Evolutionary conservation across 23 tunicate species (phyloP).

Genomic region (Oikopleura albicans): DNA sequence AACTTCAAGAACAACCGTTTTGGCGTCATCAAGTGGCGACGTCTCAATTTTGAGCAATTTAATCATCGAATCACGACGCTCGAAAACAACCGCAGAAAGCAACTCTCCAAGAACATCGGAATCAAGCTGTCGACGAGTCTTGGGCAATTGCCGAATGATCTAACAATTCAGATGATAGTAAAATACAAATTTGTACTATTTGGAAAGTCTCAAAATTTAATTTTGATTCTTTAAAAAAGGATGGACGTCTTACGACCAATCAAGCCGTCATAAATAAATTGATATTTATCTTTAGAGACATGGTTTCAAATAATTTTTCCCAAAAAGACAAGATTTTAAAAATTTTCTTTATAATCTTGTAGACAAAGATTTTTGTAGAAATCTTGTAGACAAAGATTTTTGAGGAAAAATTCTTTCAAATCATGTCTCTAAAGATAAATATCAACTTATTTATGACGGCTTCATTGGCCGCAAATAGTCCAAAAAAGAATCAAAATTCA

Average conservation of each 20-base stretch:
- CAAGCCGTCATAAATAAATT: background rate
- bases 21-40: background rate
- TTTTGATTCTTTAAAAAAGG: background rate
- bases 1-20: constrained; percentile 21
- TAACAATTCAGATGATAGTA: background rate
- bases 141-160: background rate
- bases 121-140: background rate
- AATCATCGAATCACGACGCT: background rate
- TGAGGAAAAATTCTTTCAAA: too few species aligned
- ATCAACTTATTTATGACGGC: background rate
- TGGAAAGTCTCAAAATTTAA: too few species aligned
- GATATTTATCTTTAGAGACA: background rate
- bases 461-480: background rate
- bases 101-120: background rate
- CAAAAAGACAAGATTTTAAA: too few species aligned
- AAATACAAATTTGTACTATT: background rate
- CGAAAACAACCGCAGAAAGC: background rate
- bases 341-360: too few species aligned
- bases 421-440: background rate
- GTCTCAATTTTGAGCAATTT: background rate
- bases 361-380: too few species aligned
- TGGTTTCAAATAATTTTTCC: too few species aligned
- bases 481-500: background rate
- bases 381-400: too few species aligned
- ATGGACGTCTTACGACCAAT: background rate